phyloP scores from a whole-genome alignment of 2,888 invertebrate species.

The Brachypterus glaber region DNA sequence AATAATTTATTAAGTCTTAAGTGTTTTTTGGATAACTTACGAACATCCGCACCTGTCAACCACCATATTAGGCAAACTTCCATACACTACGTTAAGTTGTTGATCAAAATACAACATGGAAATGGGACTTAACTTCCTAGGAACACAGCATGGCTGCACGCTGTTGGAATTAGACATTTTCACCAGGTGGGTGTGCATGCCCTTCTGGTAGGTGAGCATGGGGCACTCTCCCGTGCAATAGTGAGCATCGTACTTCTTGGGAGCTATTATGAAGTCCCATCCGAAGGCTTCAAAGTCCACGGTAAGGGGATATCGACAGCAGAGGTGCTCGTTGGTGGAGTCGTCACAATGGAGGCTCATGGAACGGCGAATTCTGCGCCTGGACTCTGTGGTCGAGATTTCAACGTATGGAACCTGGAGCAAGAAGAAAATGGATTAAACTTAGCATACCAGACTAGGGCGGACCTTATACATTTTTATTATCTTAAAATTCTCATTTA shows the following conservation, averaged over 20 bases:
- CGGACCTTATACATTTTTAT: no score
- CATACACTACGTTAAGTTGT: conserved; percentile 77
- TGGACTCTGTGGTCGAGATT: conserved; percentile 47
- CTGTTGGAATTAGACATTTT: conserved; percentile 68
- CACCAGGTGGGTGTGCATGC: conserved; percentile 80
- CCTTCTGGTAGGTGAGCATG: conserved; percentile 74
- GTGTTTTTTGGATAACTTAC: conserved; percentile 41
- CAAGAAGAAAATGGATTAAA: conserved; percentile 15
- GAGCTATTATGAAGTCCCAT: conserved; percentile 97
- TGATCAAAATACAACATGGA: conserved; percentile 89
- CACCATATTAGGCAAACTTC: conserved; percentile 87
- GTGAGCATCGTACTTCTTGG: conserved; percentile 88
- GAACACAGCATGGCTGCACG: conserved; percentile 87
- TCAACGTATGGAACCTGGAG: conserved; percentile 51
- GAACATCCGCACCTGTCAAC: conserved; percentile 90
- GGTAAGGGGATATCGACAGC: conserved; percentile 87
- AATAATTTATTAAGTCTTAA: no score
- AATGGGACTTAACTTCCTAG: conserved; percentile 77
- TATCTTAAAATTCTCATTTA: no score
- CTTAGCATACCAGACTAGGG: no score
- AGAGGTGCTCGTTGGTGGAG: conserved; percentile 62
- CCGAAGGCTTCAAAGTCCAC: conserved; percentile 93
- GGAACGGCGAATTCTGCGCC: conserved; percentile 64
- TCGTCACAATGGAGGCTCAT: conserved; percentile 79
- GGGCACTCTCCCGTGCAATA: conserved; percentile 95